Conservation (phyloP, 2,113 vertebrate genomes). For the Cyprinodon tularosa region DNA sequence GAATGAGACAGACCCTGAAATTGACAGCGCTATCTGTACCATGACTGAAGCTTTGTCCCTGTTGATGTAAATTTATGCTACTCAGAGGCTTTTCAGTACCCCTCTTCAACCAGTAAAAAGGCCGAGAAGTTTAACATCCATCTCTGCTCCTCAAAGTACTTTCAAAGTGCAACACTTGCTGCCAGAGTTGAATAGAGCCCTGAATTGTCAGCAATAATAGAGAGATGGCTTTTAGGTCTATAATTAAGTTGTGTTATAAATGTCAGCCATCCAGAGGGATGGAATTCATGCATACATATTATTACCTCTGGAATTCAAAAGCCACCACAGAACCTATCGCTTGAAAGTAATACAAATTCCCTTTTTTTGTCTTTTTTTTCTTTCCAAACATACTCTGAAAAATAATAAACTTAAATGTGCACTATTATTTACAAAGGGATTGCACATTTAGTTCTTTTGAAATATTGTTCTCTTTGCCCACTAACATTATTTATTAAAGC, state of each 20-base stretch:
- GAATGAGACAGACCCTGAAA: slow-evolving; percentile 79
- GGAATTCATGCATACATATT: slow-evolving; percentile 81
- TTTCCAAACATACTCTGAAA: slow-evolving; percentile 58
- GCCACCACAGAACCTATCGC: slow-evolving; percentile 65
- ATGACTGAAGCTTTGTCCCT: slow-evolving; percentile 75
- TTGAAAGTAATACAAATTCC: slow-evolving; percentile 76
- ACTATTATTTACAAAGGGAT: slow-evolving; percentile 73
- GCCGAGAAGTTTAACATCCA: slow-evolving; percentile 79
- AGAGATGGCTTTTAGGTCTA: slow-evolving; percentile 82
- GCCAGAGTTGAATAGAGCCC: slow-evolving; percentile 74
- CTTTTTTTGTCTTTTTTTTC: slow-evolving; percentile 1
- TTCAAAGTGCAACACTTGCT: slow-evolving; percentile 75
- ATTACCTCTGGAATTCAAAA: slow-evolving; percentile 79
- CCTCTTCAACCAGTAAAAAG: slow-evolving; percentile 76
- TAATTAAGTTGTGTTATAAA: slow-evolving; percentile 84
- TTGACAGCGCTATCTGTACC: slow-evolving; percentile 75
- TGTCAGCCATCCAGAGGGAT: slow-evolving; percentile 78
- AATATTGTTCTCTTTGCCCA: slow-evolving; percentile 53
- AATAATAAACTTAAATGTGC: slow-evolving; percentile 66
- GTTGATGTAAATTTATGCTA: slow-evolving; percentile 77
- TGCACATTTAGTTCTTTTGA: slow-evolving; percentile 66
- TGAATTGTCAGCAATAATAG: slow-evolving; percentile 77
- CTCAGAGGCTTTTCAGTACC: slow-evolving; percentile 69
- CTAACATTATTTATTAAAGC: slow-evolving; percentile 32
- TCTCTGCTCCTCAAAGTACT: slow-evolving; percentile 77